Conservation (phyloP, 2,888 invertebrate species). For the Tiliacea citrago region DNA sequence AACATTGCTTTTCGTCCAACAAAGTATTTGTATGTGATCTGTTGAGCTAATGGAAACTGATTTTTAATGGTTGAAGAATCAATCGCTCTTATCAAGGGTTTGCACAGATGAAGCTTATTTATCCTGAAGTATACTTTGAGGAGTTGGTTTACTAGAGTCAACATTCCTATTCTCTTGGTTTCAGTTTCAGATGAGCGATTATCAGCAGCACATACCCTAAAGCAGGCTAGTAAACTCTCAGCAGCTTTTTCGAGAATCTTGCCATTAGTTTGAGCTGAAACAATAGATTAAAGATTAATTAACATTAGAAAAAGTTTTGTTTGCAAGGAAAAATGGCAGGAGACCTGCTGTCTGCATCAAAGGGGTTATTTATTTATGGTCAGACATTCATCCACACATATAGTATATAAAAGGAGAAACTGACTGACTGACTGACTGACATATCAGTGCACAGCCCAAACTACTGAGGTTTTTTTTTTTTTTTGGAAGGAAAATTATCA, state of each 20-base stretch:
- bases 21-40: constrained; percentile 99
- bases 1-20: constrained; percentile 99
- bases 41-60: constrained; percentile 97
- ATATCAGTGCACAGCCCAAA: no score
- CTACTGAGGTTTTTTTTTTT: no score
- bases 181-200: constrained; percentile 97
- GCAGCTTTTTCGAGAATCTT: constrained; percentile 98
- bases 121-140: constrained; percentile 98
- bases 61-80: constrained; percentile 98
- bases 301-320: neutral
- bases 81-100: constrained; percentile 98
- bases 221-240: constrained; percentile 97
- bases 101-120: constrained; percentile 96
- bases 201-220: constrained; percentile 98
- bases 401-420: no score
- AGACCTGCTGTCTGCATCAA: neutral
- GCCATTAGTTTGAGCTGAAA: constrained; percentile 88
- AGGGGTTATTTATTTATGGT: neutral
- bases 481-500: no score
- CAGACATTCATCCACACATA: neutral
- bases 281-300: constrained; percentile 20
- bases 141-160: constrained; percentile 98
- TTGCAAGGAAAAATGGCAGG: neutral
- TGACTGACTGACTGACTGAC: no score
- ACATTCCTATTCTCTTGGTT: constrained; percentile 98